Percentiles rank a stretch among this genome's conserved stretches.
These are phyloP conservation scores for Parauchenoglanis ngamensis DNA, from an alignment of 2,797 vertebrate genomes.

Conservation along the genomic window DNA sequence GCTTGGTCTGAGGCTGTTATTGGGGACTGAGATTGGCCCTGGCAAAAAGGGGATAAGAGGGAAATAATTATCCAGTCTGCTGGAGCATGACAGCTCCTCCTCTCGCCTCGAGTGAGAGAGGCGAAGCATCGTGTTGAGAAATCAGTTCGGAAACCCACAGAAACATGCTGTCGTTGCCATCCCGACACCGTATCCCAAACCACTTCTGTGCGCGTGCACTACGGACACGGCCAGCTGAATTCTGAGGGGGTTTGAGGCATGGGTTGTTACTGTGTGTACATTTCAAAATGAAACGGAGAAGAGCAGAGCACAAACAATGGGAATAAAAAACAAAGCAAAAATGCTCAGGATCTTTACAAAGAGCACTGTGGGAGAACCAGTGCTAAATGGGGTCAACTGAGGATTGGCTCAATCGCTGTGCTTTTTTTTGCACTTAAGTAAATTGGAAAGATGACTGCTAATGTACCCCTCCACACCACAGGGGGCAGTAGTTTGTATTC, in stretches of 20 bases:
- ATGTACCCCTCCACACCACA: neutral
- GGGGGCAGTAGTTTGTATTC: neutral
- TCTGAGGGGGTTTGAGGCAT: neutral
- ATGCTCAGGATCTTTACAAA: neutral
- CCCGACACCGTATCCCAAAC: constrained; percentile 54
- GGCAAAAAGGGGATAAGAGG: constrained; percentile 80
- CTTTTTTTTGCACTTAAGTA: neutral
- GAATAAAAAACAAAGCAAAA: no score
- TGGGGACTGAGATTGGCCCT: constrained; percentile 77
- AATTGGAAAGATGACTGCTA: no score
- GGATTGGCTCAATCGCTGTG: neutral
- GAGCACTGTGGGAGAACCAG: neutral
- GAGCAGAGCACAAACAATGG: neutral
- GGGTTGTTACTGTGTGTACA: neutral
- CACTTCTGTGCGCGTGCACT: neutral
- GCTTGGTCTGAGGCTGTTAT: constrained; percentile 69
- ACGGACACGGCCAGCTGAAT: neutral
- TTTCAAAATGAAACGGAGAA: neutral
- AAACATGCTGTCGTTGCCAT: constrained; percentile 70
- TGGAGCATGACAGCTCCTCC: constrained; percentile 82
- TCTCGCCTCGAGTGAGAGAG: constrained; percentile 72
- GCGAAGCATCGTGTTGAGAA: constrained; percentile 77
- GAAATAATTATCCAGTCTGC: constrained; percentile 84
- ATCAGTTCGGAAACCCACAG: constrained; percentile 64
- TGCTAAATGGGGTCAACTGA: neutral